Evolutionary conservation across 2,888 invertebrate genomes (phyloP).

Genomic region (Cheilosia scutellata): DNA sequence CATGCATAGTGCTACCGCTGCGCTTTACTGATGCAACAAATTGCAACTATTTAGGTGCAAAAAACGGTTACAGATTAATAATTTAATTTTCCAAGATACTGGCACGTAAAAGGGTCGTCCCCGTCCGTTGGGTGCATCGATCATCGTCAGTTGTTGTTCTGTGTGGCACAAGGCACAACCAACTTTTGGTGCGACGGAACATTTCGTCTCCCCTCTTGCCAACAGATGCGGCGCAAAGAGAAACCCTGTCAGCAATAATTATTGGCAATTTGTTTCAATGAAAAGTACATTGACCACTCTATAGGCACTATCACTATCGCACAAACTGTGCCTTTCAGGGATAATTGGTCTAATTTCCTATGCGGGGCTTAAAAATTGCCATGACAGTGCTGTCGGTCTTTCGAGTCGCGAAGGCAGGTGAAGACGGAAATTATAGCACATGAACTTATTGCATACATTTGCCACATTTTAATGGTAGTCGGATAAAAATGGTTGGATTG

Average conservation of each 20-base stretch:
- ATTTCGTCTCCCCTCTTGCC: constrained; percentile 4
- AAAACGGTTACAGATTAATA: constrained; percentile 71
- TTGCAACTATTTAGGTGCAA: constrained; percentile 67
- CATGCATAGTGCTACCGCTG: constrained; percentile 58
- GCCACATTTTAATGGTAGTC: constrained; percentile 26
- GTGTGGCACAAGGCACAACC: constrained; percentile 43
- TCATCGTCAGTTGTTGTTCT: constrained; percentile 28
- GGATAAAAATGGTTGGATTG: constrained; percentile 6
- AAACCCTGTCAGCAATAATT: constrained; percentile 68
- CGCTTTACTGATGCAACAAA: constrained; percentile 48
- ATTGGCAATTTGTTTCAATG: constrained; percentile 72
- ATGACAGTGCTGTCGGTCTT: constrained; percentile 42
- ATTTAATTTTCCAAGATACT: constrained; percentile 47
- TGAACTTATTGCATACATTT: constrained; percentile 44
- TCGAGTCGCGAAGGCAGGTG: constrained; percentile 18
- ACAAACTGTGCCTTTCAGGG: constrained; percentile 42
- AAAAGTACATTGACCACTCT: constrained; percentile 62
- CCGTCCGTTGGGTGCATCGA: constrained; percentile 55
- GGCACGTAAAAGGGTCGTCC: constrained; percentile 70
- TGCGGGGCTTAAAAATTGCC: constrained; percentile 48
- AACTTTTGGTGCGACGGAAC: constrained; percentile 28
- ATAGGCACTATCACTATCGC: constrained; percentile 9
- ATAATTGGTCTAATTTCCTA: constrained; percentile 64
- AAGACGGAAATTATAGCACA: constrained; percentile 54
- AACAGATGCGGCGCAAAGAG: not conserved